A percentile compares a stretch with the other conserved stretches of the same genome.
Conservation (phyloP, 2,113 vertebrate genomes). For the Physeter macrocephalus region DNA sequence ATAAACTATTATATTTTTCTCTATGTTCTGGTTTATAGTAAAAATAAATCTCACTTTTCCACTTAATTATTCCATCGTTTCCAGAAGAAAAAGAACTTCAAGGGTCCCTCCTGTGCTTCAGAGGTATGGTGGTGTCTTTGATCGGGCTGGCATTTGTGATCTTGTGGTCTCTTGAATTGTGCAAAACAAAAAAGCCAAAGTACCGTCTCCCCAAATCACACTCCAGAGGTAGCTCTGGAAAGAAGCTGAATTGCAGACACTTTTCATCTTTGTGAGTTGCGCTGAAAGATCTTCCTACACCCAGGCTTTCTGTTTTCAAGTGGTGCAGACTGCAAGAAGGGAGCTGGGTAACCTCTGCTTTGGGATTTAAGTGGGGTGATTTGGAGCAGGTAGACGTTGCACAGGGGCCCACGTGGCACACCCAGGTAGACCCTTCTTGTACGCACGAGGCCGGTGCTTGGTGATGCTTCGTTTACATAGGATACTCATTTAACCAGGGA, state of each 20-base stretch:
- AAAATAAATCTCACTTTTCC: neutral
- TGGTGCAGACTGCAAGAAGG: neutral
- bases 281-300: neutral
- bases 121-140: neutral
- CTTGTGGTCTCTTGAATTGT: neutral
- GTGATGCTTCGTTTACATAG: neutral
- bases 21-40: neutral
- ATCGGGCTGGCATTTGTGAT: neutral
- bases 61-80: neutral
- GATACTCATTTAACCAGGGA: neutral
- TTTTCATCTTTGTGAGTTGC: neutral
- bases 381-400: neutral
- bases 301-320: neutral
- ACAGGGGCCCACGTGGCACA: neutral
- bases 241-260: neutral
- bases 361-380: neutral
- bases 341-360: neutral
- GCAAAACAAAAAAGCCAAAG: neutral
- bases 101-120: neutral
- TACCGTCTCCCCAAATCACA: neutral
- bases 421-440: neutral
- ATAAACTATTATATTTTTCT: neutral
- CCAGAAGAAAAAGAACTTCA: neutral
- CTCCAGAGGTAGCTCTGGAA: neutral
- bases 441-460: neutral